These are phyloP conservation scores for Hipposideros armiger DNA, from an alignment of 2,113 vertebrate species.

Conservation along the genomic window DNA sequence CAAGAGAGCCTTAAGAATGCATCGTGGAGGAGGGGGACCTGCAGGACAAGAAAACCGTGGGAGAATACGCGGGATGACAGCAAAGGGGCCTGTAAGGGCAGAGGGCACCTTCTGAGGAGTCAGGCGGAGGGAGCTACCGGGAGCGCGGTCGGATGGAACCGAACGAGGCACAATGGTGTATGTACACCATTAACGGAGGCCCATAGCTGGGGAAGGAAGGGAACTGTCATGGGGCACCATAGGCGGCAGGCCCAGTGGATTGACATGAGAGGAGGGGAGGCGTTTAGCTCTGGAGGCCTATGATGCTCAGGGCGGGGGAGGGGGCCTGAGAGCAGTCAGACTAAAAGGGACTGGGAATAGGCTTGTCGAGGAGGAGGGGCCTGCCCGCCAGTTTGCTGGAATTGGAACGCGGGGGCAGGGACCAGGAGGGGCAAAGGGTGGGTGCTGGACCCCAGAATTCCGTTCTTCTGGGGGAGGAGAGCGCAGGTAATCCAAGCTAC, in stretches of 20 bases:
- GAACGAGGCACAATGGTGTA: constrained; percentile 55
- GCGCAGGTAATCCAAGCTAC: neutral
- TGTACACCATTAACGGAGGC: constrained; percentile 45
- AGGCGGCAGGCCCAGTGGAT: neutral
- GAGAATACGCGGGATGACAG: neutral
- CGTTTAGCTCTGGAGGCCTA: constrained; percentile 65
- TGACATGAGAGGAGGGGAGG: neutral
- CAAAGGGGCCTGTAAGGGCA: constrained; percentile 4
- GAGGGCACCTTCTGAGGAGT: constrained; percentile 17
- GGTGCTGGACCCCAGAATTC: constrained; percentile 26
- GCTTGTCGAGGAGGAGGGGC: constrained; percentile 39
- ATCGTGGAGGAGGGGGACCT: neutral
- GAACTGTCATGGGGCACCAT: neutral
- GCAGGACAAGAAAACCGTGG: neutral
- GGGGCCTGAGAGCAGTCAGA: neutral
- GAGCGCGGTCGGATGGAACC: constrained; percentile 13
- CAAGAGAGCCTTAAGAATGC: constrained; percentile 26
- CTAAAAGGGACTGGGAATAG: neutral
- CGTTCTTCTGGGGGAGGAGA: constrained; percentile 16
- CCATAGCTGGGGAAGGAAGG: neutral
- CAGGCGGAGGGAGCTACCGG: neutral
- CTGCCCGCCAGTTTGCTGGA: neutral
- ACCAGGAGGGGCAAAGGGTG: neutral
- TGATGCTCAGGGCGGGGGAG: constrained; percentile 56
- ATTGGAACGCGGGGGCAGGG: neutral